phyloP scores from a whole-genome alignment of 1,140 invertebrate species.

The Drosophila busckii region DNA sequence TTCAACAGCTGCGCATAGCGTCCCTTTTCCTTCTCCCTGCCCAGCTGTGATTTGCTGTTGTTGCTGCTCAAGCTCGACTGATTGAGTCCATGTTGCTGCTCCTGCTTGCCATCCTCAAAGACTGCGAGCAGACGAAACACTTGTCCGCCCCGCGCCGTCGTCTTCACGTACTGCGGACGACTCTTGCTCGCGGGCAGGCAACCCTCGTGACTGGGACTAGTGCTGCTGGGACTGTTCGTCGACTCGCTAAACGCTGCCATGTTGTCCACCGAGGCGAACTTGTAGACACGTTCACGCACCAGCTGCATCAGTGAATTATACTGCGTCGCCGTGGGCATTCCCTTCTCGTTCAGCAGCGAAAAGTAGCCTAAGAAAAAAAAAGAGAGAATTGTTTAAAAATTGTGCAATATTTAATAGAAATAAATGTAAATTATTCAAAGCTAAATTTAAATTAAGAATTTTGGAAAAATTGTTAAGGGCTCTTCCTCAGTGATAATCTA shows the following conservation, averaged over 20 bases:
- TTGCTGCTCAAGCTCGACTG: slow-evolving; percentile 21
- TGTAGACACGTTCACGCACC: slow-evolving; percentile 76
- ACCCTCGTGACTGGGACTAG: slow-evolving; percentile 63
- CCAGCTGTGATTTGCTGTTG: slow-evolving; percentile 22
- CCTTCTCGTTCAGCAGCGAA: slow-evolving; percentile 73
- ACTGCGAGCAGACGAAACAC: slow-evolving; percentile 75
- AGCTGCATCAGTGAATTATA: slow-evolving; percentile 71
- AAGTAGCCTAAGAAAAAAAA: slow-evolving; percentile 65
- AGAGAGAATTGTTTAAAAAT: neutral
- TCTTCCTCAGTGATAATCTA: too few species aligned
- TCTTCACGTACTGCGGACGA: slow-evolving; percentile 72
- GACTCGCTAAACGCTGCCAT: slow-evolving; percentile 76
- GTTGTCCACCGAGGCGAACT: slow-evolving; percentile 76
- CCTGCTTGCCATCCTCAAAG: slow-evolving; percentile 77
- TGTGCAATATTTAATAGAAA: too few species aligned
- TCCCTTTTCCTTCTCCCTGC: slow-evolving; percentile 75
- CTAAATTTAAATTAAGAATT: too few species aligned
- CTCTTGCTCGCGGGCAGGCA: slow-evolving; percentile 57
- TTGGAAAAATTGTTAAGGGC: too few species aligned
- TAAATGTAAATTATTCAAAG: too few species aligned
- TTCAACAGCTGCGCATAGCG: slow-evolving; percentile 76
- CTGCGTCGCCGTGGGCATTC: slow-evolving; percentile 65
- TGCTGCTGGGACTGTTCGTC: slow-evolving; percentile 35
- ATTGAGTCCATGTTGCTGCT: slow-evolving; percentile 22
- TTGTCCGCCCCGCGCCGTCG: slow-evolving; percentile 71